These are phyloP conservation scores for Antennarius maculatus DNA, from an alignment of 2,797 vertebrate species.

Conservation along the genomic window DNA sequence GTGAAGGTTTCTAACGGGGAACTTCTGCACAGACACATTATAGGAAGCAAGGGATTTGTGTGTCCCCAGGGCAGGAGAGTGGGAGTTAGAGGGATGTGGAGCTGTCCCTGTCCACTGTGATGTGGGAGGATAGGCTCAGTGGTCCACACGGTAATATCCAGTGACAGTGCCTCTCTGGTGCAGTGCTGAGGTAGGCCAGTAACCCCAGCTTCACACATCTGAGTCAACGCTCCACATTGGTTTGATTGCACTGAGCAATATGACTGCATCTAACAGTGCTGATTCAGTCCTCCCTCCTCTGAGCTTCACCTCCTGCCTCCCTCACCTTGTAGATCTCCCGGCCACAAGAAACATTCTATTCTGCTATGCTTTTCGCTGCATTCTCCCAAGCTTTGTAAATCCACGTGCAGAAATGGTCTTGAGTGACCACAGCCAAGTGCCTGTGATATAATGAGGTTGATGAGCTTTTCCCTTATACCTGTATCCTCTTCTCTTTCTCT, in stretches of 20 bases:
- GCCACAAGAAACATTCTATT: conserved; percentile 1
- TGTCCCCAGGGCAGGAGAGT: conserved; percentile 48
- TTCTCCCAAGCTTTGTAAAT: neutral
- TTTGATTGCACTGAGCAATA: conserved; percentile 49
- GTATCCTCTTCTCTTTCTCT: conserved; percentile 9
- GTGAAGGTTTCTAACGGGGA: conserved; percentile 53
- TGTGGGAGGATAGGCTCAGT: conserved; percentile 54
- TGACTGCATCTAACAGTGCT: conserved; percentile 43
- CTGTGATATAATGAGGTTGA: conserved; percentile 47
- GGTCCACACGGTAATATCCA: conserved; percentile 71
- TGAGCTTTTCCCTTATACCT: conserved; percentile 19
- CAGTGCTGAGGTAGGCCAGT: conserved; percentile 75
- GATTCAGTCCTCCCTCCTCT: conserved; percentile 29
- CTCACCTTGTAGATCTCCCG: conserved; percentile 9
- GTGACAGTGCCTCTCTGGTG: conserved; percentile 73
- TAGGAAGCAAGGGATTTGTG: conserved; percentile 47
- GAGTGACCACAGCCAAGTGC: conserved; percentile 50
- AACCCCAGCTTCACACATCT: conserved; percentile 47
- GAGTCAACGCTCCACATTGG: conserved; percentile 52
- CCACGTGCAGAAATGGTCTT: conserved; percentile 12
- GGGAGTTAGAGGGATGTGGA: conserved; percentile 37
- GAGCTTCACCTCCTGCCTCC: conserved; percentile 4
- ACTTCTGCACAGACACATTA: conserved; percentile 59
- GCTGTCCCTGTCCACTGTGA: conserved; percentile 53
- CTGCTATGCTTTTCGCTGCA: conserved; percentile 1